Evolutionary conservation across 1,140 invertebrate genomes (phyloP).

Genomic region (Carcinoscorpius rotundicauda): DNA sequence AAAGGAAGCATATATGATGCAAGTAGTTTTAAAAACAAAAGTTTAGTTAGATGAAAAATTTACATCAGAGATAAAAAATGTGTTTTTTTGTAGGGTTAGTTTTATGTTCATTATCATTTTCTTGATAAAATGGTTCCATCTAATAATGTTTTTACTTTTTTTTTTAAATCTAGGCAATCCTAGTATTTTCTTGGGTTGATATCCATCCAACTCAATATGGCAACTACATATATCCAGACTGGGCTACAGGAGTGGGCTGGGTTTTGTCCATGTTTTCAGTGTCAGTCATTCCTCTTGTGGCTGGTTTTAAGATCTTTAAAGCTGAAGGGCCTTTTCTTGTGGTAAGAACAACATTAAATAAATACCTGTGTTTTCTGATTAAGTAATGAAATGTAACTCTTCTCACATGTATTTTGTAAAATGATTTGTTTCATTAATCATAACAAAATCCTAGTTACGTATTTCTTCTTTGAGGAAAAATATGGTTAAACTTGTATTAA

Average conservation of each 20-base stretch:
- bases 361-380: too few relatives aligned
- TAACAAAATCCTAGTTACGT: too few relatives aligned
- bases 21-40: too few relatives aligned
- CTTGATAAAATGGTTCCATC: too few relatives aligned
- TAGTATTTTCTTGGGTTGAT: constrained; percentile 32
- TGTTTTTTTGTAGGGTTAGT: background rate
- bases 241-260: constrained; percentile 34
- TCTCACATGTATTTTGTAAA: too few relatives aligned
- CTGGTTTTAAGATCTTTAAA: constrained; percentile 24
- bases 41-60: too few relatives aligned
- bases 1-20: too few relatives aligned
- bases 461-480: too few relatives aligned
- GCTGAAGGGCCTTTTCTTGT: constrained; percentile 28
- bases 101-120: constrained; percentile 22
- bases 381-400: too few relatives aligned
- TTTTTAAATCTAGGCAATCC: constrained; percentile 27
- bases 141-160: background rate
- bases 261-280: constrained; percentile 31
- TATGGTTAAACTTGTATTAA: too few relatives aligned
- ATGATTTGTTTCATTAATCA: too few relatives aligned
- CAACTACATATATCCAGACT: constrained; percentile 29
- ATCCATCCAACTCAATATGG: constrained; percentile 31
- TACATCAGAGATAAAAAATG: background rate
- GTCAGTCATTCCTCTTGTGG: constrained; percentile 30
- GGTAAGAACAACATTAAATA: constrained; percentile 26